phyloP scores from a whole-genome alignment of 1,140 invertebrate species.

The Eumaeus atala region DNA sequence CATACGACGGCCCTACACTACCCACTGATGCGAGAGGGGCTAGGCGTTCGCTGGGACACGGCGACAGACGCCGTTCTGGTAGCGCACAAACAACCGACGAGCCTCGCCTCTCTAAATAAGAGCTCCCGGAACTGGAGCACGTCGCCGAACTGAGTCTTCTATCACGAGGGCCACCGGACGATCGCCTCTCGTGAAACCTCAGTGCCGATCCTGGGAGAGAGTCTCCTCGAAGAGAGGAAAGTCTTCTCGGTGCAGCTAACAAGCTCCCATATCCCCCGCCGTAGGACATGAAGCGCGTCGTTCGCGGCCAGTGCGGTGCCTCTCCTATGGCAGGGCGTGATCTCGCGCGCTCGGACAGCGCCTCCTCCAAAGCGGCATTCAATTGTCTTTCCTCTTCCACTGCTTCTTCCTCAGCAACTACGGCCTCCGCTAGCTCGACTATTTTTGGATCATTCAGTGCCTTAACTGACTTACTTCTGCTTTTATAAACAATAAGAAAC shows the following conservation, averaged over 20 bases:
- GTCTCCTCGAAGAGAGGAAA: constrained; percentile 71
- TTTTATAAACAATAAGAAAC: constrained; percentile 90
- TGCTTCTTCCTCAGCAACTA: constrained; percentile 81
- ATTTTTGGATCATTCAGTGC: constrained; percentile 81
- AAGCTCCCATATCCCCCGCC: constrained; percentile 82
- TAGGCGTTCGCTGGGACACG: constrained; percentile 82
- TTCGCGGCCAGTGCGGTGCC: constrained; percentile 69
- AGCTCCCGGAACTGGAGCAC: constrained; percentile 86
- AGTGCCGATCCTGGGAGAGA: constrained; percentile 73
- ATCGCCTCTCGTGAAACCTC: constrained; percentile 71
- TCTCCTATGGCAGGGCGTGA: constrained; percentile 67
- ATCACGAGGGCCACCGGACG: constrained; percentile 74
- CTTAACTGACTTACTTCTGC: constrained; percentile 82
- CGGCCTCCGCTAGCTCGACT: constrained; percentile 79
- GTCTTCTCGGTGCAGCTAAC: constrained; percentile 77
- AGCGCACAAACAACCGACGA: constrained; percentile 83
- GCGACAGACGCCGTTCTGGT: constrained; percentile 80
- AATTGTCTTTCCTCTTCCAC: constrained; percentile 84
- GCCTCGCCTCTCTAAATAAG: constrained; percentile 84
- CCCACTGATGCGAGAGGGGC: constrained; percentile 86
- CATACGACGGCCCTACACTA: constrained; percentile 80
- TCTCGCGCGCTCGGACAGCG: constrained; percentile 71
- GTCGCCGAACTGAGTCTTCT: constrained; percentile 85
- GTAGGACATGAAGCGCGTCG: constrained; percentile 80
- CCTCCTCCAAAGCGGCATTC: constrained; percentile 82